Evolutionary conservation across 2,888 invertebrate genomes (phyloP), one percentile per base, ranked within the genome.

Genomic region (Caenorhabditis drosophilae): DNA sequence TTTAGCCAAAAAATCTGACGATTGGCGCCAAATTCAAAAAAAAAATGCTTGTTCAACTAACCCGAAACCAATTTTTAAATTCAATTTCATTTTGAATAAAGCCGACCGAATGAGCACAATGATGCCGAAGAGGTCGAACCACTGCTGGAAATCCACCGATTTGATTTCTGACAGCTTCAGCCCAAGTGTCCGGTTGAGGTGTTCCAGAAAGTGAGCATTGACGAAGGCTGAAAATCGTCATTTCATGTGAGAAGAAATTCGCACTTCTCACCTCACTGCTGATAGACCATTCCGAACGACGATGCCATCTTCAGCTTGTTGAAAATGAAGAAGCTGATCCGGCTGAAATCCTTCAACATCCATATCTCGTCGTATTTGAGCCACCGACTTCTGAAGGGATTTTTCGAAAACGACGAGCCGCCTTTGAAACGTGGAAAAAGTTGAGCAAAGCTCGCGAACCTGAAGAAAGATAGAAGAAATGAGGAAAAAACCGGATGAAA

Each of bases 391-490:
- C 48, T 80, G 80, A 11, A 80, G 57, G 15, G 57, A 52, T 38
- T 64, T 54, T 59, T 80, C 80, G 50, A 78, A 78, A n/a, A 73
- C 73, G n/a, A 77, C 67, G 20, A 80, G 36, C n/a, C 73, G 53
- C 1, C 75, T 58, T 40, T 63, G 49, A 20, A 69, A 67, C 3
- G 61, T 47, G 20, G 67, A 58, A 49, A 56, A 69, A 26, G 70
- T 61, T 44, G 70, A 71, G 40, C 70, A 67, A 6, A 74, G 56
- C 49, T 74, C 74, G 7, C 72, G 53, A 3, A 69, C 69, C n/a
- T n/a, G n/a, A n/a, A n/a, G n/a, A n/a, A n/a, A n/a, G n/a, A n/a
- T n/a, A n/a, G n/a, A n/a, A n/a, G n/a, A n/a, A n/a, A n/a, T n/a
- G n/a, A n/a, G n/a, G n/a, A n/a, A n/a, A n/a, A n/a, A n/a, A n/a